These are phyloP conservation scores for Elysia chlorotica DNA, from an alignment of 1,140 invertebrate genomes.

Conservation along the genomic window DNA sequence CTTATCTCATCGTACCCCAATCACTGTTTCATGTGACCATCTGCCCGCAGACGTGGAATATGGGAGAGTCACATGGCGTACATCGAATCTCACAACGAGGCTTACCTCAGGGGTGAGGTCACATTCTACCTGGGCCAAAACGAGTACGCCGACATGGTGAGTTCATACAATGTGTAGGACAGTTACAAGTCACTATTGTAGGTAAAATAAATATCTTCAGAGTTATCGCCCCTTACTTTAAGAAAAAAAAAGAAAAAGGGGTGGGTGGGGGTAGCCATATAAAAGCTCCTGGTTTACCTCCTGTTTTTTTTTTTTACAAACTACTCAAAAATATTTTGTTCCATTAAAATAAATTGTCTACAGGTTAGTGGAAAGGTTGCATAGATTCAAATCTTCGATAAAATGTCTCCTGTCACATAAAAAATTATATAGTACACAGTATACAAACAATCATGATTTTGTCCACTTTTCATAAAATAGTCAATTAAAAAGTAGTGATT, in stretches of 20 bases:
- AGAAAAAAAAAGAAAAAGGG: neutral
- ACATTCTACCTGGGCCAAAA: constrained; percentile 11
- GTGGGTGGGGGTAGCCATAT: neutral
- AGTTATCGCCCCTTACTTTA: neutral
- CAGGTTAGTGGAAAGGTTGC: neutral
- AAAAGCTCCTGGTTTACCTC: neutral
- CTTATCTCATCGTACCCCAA: no score
- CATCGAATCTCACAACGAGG: constrained; percentile 4
- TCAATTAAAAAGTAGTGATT: neutral
- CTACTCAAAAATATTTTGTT: neutral
- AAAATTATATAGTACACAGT: neutral
- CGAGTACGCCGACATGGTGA: constrained; percentile 14
- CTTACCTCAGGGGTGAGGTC: neutral
- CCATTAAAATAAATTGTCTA: neutral
- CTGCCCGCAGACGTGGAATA: constrained; percentile 1
- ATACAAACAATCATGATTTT: neutral
- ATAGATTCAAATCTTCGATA: neutral
- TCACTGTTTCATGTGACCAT: no score
- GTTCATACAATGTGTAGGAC: neutral
- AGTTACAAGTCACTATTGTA: neutral
- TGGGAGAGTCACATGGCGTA: neutral
- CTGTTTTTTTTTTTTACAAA: no score
- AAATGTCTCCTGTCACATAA: neutral
- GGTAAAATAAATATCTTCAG: neutral
- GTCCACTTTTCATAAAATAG: neutral